A percentile compares a stretch with the other conserved stretches of the same genome.
These are phyloP conservation scores for Hirundichthys speculiger DNA, from an alignment of 2,113 vertebrate species.

Conservation along the genomic window DNA sequence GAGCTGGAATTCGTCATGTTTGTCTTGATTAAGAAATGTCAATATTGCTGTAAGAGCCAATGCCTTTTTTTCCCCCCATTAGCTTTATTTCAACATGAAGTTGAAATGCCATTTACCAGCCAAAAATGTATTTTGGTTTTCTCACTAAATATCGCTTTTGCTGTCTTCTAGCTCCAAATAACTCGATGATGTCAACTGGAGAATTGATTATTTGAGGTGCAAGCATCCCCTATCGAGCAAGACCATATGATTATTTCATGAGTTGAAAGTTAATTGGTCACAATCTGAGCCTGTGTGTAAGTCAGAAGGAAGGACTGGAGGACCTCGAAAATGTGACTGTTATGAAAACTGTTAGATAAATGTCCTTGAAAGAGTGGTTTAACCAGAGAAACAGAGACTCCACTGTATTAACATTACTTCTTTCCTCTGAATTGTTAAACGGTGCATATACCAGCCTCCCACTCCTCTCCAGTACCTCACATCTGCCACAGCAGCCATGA, in stretches of 20 bases:
- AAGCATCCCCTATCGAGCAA: neutral
- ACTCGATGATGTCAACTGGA: neutral
- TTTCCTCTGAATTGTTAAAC: neutral
- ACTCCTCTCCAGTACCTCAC: neutral
- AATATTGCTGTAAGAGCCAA: neutral
- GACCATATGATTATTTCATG: slow-evolving; percentile 1
- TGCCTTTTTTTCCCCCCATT: neutral
- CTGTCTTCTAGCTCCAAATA: no score
- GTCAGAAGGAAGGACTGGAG: neutral
- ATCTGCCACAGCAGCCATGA: slow-evolving; percentile 27
- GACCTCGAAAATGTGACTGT: slow-evolving; percentile 15
- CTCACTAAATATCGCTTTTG: neutral
- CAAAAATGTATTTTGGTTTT: neutral
- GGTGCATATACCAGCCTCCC: neutral
- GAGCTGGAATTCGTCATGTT: neutral
- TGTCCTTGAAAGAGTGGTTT: neutral
- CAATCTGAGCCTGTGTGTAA: slow-evolving; percentile 23
- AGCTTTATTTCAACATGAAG: no score
- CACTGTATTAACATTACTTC: neutral
- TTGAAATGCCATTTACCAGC: neutral
- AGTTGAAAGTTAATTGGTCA: slow-evolving; percentile 45
- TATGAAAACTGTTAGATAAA: slow-evolving; percentile 14
- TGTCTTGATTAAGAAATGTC: neutral
- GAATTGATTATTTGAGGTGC: neutral
- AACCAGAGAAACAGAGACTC: slow-evolving; percentile 5